Evolutionary conservation across 1,140 invertebrate genomes (phyloP), one percentile per base, ranked within the genome.

Genomic region (Calycopis cecrops): DNA sequence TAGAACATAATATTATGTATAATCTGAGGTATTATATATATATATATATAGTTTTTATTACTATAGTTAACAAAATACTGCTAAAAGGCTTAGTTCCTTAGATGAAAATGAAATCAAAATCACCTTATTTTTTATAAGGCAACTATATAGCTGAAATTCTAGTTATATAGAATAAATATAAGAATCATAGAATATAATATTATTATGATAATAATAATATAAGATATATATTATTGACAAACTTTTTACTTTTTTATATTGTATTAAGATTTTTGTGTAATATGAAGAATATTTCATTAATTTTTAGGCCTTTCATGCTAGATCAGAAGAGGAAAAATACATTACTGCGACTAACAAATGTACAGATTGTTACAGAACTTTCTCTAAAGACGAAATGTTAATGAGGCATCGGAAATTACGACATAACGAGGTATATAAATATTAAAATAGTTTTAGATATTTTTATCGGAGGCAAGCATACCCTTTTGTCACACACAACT

Each of bases 361-460:
- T 57, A 60, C 54, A 9, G 65, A 78, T 52, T 85, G 82, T 35
- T 78, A 73, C 28, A 82, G 73, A 61, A 72, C 80, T 7, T 85
- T 84, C 57, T 81, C 80, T 0, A 80, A 80, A 49, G 64, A 78
- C 16, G 70, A 76, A 35, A 85, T 81, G 60, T 52, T 78, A 18
- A 64, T 65, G 9, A 59, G 82, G 35, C 82, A 85, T 59, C 59
- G 53, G 8, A 62, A 67, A 35, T 57, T 79, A 10, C 65, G 70
- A 28, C 79, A 85, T 63, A 62, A 55, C 61, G 62, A 76, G 71
- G 80, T 82, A 67, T 55, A 53, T 44, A 42, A 17, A 37, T 55
- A 35, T 51, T 18, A 21, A 21, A 48, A 9, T 48, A 48, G 3
- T n/a, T 18, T 9, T 0, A 1, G 48, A 48, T 38, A 35, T 51